Conservation (phyloP, 2,797 vertebrate genomes). For the Steatocranus sp. region DNA sequence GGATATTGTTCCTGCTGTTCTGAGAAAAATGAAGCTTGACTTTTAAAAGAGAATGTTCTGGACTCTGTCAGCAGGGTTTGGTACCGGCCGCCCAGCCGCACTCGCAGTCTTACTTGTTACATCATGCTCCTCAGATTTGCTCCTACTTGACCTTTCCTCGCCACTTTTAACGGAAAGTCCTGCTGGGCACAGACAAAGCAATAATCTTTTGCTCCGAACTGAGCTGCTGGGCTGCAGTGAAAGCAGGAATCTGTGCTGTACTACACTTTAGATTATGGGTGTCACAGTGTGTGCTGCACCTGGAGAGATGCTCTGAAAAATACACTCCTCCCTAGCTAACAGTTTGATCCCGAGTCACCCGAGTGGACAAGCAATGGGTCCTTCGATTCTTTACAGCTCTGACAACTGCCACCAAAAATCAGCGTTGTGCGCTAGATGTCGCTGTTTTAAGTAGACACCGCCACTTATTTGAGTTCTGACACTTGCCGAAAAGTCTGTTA, state of each 20-base stretch:
- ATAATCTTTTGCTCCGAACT: constrained; percentile 7
- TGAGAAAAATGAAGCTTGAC: constrained; percentile 52
- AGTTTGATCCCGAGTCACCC: neutral
- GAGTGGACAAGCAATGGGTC: neutral
- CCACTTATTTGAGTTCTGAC: neutral
- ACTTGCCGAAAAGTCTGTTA: neutral
- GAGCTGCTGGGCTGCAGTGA: neutral
- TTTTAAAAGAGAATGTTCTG: constrained; percentile 58
- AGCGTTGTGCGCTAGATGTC: constrained; percentile 23
- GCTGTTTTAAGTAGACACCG: constrained; percentile 15
- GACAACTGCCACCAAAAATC: neutral
- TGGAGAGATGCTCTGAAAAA: neutral
- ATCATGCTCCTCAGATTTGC: constrained; percentile 31
- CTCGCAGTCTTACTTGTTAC: constrained; percentile 6
- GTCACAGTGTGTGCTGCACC: neutral
- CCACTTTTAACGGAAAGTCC: constrained; percentile 20
- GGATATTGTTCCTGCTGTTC: constrained; percentile 48
- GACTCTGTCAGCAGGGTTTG: constrained; percentile 53
- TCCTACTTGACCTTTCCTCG: constrained; percentile 41
- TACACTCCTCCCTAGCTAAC: neutral
- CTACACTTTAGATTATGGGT: neutral
- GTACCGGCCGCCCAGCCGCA: constrained; percentile 10
- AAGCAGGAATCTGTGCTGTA: neutral
- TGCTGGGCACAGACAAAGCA: neutral
- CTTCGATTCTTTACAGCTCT: neutral